Conservation (phyloP, 2,113 vertebrate species). For the Cyphomyrus plagiostoma region DNA sequence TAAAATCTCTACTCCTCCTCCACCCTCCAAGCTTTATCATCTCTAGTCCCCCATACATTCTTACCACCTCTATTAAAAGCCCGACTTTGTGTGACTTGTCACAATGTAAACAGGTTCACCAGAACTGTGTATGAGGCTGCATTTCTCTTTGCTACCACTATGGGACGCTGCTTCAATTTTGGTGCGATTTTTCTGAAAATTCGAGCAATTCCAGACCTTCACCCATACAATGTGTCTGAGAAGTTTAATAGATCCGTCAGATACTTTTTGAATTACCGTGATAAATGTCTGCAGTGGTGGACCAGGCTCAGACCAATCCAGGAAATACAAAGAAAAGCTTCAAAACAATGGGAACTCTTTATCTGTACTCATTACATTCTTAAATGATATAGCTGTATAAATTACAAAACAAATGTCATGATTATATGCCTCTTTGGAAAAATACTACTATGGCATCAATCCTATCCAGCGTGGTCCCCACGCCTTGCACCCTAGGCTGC, state of each 20-base stretch:
- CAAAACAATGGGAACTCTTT: neutral
- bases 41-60: neutral
- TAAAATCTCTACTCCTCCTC: neutral
- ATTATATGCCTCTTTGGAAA: neutral
- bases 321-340: neutral
- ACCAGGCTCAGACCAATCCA: neutral
- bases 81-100: neutral
- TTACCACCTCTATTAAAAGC: neutral
- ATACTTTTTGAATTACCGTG: neutral
- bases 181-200: neutral
- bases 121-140: neutral
- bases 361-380: neutral
- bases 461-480: neutral
- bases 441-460: neutral
- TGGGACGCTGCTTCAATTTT: neutral
- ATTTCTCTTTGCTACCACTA: neutral
- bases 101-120: neutral
- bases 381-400: neutral
- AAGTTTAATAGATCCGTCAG: neutral
- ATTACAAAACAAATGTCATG: neutral
- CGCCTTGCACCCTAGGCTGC: neutral
- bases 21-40: neutral
- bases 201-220: neutral
- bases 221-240: neutral
- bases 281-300: neutral